A percentile compares a stretch with the other conserved stretches of the same genome.
phyloP scores from a whole-genome alignment of 35 echinoderm and acorn worm genomes.

The Apostichopus japonicus region DNA sequence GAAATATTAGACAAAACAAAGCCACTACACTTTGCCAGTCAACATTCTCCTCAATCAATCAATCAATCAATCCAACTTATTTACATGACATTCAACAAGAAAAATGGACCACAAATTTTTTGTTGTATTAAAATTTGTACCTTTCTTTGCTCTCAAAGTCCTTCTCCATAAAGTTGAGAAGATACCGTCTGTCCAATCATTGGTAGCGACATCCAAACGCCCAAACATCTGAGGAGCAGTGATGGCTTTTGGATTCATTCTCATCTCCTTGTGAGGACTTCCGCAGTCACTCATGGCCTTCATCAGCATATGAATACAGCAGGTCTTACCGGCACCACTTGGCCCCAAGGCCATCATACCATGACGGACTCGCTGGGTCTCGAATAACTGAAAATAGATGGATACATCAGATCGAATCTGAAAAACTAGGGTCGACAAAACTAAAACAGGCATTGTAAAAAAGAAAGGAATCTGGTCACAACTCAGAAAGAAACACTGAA shows the following conservation, averaged over 20 bases:
- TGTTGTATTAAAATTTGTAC: constrained; percentile 34
- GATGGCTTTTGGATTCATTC: constrained; percentile 98
- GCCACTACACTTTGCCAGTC: too few species aligned
- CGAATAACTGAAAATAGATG: constrained; percentile 69
- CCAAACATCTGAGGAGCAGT: constrained; percentile 99
- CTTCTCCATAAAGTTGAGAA: constrained; percentile 96
- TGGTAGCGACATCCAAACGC: constrained; percentile 88
- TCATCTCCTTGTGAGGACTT: constrained; percentile 92
- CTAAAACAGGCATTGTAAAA: too few species aligned
- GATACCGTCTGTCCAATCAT: constrained; percentile 98
- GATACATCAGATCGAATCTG: background rate
- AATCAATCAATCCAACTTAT: too few species aligned
- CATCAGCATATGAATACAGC: constrained; percentile 96
- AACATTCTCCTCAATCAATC: too few species aligned
- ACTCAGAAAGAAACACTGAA: too few species aligned
- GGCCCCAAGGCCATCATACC: constrained; percentile 97
- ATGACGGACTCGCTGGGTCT: constrained; percentile 96
- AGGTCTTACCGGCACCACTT: constrained; percentile 91
- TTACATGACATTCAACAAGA: too few species aligned
- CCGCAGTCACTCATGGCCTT: constrained; percentile 96
- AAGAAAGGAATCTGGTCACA: too few species aligned
- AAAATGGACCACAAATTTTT: background rate
- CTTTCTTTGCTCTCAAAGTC: constrained; percentile 92
- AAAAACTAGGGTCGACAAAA: too few species aligned
- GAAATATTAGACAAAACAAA: too few species aligned